These are phyloP conservation scores for Agrochola macilenta DNA, from an alignment of 2,888 invertebrate species.

Conservation along the genomic window DNA sequence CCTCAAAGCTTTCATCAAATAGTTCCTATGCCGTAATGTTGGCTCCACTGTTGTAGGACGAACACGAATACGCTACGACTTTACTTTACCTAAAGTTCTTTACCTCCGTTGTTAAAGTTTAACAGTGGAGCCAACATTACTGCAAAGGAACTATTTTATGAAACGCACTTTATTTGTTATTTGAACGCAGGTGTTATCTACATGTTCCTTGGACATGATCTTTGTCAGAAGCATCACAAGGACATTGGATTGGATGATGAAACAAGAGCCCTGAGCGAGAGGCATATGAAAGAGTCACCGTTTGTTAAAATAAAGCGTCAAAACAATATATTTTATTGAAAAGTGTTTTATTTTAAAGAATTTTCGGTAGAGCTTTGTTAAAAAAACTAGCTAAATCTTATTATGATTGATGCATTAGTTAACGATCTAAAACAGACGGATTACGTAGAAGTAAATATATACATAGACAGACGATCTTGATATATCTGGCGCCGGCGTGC, in stretches of 20 bases:
- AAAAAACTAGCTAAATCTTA: conserved; percentile 3
- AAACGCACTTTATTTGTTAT: too few relatives aligned
- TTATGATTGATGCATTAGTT: not conserved
- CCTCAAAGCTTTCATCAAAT: too few relatives aligned
- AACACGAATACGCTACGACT: too few relatives aligned
- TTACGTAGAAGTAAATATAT: conserved; percentile 32
- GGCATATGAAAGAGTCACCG: not conserved
- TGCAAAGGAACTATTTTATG: too few relatives aligned
- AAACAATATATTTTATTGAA: not conserved
- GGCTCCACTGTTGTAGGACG: too few relatives aligned
- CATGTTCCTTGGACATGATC: not conserved
- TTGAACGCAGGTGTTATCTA: not conserved
- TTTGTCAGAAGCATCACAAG: not conserved
- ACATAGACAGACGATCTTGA: conserved; percentile 30
- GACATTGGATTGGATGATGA: not conserved
- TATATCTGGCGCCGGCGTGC: conserved; percentile 31
- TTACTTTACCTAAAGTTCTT: too few relatives aligned
- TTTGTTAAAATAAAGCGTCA: not conserved
- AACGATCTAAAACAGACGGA: conserved; percentile 14
- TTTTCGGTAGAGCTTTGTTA: not conserved
- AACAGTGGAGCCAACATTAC: too few relatives aligned
- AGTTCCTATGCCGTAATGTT: too few relatives aligned
- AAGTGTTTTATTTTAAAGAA: not conserved
- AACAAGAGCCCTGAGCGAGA: not conserved
- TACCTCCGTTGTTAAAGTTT: too few relatives aligned